Base-by-base conservation (phyloP, 2,113 vertebrate species). In the Serranochromis macrocephalus region DNA sequence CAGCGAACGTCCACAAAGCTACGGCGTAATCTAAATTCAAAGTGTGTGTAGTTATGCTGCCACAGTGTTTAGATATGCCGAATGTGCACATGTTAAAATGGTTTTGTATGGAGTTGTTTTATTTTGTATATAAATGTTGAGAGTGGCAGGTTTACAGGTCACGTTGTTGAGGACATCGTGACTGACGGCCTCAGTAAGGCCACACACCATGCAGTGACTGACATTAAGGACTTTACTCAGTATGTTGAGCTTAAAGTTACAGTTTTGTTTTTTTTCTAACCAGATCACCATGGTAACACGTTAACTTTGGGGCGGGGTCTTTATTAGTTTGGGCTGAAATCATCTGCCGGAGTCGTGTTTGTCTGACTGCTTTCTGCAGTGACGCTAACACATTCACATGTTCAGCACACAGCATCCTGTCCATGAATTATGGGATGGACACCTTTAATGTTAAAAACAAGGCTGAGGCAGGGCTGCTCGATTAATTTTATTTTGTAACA, bases 21-120 rank as follows among this genome's bases (percentile, higher is more conserved):
- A 0, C 6, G 0, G 58, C 1, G 4, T 63, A 3, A 12, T 63
- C 17, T n/a, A 36, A n/a, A n/a, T 12, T 12, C 31, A 66, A 12
- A 36, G 17, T n/a, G 29, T 1, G 42, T 7, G 49, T n/a, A 66
- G 61, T 0, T 36, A 36, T n/a, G 31, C 58, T 36, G 31, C n/a
- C 31, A 17, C 57, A 3, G 31, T n/a, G 58, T 63, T 54, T 4
- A 7, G 53, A 54, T 54, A 24, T 54, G 7, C 9, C 36, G 31
- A 63, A 2, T 36, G 54, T 55, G 21, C 11, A 55, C 6, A 12
- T 12, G 6, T 63, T 36, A 36, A 36, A 36, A 1, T 63, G 29
- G 5, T 58, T 19, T 33, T 63, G 19, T 21, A 11, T 21, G 51
- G n/a, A 53, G 19, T 6, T 2, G 29, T 63, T 63, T 33, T 3